Conservation (phyloP, 2,797 vertebrate genomes). For the Premnoplex brunnescens region DNA sequence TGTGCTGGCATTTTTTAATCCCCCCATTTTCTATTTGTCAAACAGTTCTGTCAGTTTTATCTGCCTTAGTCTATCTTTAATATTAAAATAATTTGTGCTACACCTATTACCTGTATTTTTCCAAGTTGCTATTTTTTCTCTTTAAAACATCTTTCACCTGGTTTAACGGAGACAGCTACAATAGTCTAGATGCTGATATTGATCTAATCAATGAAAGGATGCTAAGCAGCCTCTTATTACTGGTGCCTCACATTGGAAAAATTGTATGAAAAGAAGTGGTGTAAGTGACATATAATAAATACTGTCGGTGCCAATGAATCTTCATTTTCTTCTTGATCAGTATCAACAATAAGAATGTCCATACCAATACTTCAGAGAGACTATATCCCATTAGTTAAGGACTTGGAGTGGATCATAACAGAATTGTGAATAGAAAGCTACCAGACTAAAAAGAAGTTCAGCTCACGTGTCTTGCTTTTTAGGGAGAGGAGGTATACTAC, state of each 20-base stretch:
- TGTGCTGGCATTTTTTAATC: not conserved
- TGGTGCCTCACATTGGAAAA: not conserved
- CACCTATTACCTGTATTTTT: not conserved
- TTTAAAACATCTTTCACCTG: not conserved
- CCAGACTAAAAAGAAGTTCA: not conserved
- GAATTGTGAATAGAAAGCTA: not conserved
- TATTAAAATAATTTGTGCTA: not conserved
- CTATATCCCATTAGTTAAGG: slow-evolving; percentile 1
- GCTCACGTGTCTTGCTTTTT: not conserved
- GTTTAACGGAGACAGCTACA: not conserved
- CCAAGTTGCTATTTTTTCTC: not conserved
- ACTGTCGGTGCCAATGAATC: slow-evolving; percentile 23
- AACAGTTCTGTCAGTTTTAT: not conserved
- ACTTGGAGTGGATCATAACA: not conserved
- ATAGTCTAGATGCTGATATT: not conserved
- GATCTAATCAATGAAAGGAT: slow-evolving; percentile 38
- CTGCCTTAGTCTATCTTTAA: not conserved
- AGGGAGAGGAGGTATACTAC: not conserved
- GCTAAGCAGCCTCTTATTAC: slow-evolving; percentile 1
- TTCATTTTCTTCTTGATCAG: not conserved
- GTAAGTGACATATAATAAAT: slow-evolving; percentile 56
- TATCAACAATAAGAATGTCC: slow-evolving; percentile 5
- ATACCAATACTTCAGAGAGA: slow-evolving; percentile 29
- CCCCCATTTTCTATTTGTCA: not conserved
- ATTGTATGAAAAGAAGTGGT: not conserved